These are phyloP conservation scores for Ambastaia sidthimunki DNA, from an alignment of 2,797 vertebrate species.

Conservation along the genomic window DNA sequence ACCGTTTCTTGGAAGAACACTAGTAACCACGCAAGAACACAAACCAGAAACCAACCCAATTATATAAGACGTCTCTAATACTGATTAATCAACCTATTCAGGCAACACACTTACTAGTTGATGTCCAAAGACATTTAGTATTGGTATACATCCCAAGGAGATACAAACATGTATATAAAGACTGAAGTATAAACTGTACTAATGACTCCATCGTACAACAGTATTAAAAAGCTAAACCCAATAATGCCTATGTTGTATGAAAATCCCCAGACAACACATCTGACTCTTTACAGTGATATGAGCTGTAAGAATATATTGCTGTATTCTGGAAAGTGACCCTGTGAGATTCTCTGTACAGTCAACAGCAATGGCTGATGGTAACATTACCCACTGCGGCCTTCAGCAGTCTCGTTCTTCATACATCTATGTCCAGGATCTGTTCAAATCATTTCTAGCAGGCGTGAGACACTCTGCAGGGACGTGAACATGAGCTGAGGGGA, in stretches of 20 bases:
- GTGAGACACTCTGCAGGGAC: slow-evolving; percentile 47
- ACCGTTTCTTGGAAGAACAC: too few relatives aligned
- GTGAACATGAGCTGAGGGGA: slow-evolving; percentile 37
- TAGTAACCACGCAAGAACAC: too few relatives aligned
- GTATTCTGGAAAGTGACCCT: too few relatives aligned
- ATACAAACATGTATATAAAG: too few relatives aligned
- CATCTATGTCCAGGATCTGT: not conserved
- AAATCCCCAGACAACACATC: not conserved
- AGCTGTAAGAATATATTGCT: not conserved
- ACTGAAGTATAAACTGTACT: not conserved
- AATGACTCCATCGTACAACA: too few relatives aligned
- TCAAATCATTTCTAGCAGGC: slow-evolving; percentile 64
- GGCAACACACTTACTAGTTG: not conserved
- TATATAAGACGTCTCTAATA: not conserved
- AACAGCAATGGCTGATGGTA: not conserved
- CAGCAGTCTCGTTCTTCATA: not conserved
- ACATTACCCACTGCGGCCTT: not conserved
- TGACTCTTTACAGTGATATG: not conserved
- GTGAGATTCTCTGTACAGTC: not conserved
- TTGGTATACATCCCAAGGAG: too few relatives aligned
- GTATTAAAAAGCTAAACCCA: not conserved
- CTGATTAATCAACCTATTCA: not conserved
- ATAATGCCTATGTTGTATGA: not conserved
- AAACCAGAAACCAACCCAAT: not conserved
- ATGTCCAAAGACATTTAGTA: too few relatives aligned